Evolutionary conservation across 2,797 vertebrate genomes (phyloP).

Genomic region (Philypnodon macrostomus): DNA sequence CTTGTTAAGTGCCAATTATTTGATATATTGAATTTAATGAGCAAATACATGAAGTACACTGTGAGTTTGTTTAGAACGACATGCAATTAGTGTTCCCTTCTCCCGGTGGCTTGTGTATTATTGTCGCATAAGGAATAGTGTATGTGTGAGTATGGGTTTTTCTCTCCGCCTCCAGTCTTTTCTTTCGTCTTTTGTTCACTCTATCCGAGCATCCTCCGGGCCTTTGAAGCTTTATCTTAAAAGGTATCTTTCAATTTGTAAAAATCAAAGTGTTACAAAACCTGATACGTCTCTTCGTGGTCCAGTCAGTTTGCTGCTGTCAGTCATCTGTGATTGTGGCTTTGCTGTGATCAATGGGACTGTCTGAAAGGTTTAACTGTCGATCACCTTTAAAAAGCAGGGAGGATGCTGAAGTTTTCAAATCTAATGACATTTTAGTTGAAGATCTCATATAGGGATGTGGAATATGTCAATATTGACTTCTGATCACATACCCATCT

Average conservation of each 20-base stretch:
- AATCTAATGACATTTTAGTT: conserved; percentile 18
- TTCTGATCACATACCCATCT: too few relatives aligned
- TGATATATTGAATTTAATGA: conserved; percentile 14
- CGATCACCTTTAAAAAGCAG: conserved; percentile 38
- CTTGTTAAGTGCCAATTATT: conserved; percentile 14
- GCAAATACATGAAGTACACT: conserved; percentile 9
- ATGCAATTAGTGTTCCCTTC: conserved; percentile 30
- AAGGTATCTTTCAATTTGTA: conserved; percentile 69
- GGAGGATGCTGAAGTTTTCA: conserved; percentile 17
- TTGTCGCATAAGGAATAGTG: conserved; percentile 21
- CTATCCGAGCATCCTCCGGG: conserved; percentile 36
- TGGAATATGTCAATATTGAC: too few relatives aligned
- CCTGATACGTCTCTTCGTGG: conserved; percentile 45
- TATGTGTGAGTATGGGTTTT: conserved; percentile 3
- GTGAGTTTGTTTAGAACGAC: conserved; percentile 31
- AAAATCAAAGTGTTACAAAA: conserved; percentile 69
- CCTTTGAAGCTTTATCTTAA: conserved; percentile 63
- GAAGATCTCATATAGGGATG: conserved; percentile 14
- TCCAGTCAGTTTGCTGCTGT: conserved; percentile 60
- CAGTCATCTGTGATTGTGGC: conserved; percentile 57
- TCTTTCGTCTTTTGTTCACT: conserved; percentile 39
- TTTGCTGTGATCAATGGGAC: conserved; percentile 57
- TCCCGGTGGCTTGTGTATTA: conserved; percentile 8
- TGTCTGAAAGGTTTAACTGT: conserved; percentile 49
- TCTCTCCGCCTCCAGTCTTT: conserved; percentile 21